Evolutionary conservation across 2,797 vertebrate genomes (phyloP).

Genomic region (Diglossa cyanea): DNA sequence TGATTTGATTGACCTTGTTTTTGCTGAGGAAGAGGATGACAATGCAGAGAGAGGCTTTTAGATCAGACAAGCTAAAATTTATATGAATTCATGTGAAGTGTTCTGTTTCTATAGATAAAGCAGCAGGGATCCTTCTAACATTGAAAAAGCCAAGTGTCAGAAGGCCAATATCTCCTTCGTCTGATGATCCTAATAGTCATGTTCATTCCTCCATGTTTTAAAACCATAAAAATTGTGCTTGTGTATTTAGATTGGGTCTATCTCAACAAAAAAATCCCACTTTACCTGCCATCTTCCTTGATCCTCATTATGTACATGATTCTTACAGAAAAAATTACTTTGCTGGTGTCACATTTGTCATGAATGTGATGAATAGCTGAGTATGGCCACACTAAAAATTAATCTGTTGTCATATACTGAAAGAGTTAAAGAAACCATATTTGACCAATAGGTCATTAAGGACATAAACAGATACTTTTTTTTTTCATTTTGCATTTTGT

Average conservation of each 20-base stretch:
- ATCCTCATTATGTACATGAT: accelerated
- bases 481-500: not conserved
- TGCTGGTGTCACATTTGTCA: not conserved
- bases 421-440: not conserved
- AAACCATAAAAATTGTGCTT: not conserved
- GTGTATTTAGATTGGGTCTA: not conserved
- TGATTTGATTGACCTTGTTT: not conserved
- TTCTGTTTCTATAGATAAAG: not conserved
- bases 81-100: not conserved
- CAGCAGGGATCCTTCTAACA: not conserved
- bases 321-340: not conserved
- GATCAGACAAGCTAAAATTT: not conserved
- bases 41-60: not conserved
- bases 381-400: not conserved
- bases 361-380: not conserved
- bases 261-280: not conserved
- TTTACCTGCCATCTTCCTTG: accelerated
- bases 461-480: not conserved
- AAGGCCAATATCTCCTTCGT: not conserved
- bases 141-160: not conserved
- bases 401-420: not conserved
- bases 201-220: not conserved
- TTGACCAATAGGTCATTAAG: not conserved
- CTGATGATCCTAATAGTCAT: not conserved
- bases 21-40: not conserved